phyloP scores from a whole-genome alignment of 2,797 vertebrate species.

The Paramormyrops hopkinsi region DNA sequence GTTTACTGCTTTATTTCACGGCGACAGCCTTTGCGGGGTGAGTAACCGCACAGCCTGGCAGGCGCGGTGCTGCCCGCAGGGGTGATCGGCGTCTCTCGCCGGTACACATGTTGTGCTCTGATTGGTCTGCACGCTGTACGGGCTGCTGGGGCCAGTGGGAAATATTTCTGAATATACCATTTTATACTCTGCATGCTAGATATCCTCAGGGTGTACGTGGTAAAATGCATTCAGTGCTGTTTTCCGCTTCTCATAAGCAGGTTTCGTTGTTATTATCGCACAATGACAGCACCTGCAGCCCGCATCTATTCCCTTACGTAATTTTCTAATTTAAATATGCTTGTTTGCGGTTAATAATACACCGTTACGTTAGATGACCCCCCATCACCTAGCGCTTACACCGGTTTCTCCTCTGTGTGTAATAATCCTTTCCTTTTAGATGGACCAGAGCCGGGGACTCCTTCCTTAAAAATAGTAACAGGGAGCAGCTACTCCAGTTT shows the following conservation, averaged over 20 bases:
- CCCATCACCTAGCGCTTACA: neutral
- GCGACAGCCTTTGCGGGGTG: slow-evolving; percentile 75
- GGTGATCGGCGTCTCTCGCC: slow-evolving; percentile 28
- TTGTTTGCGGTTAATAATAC: neutral
- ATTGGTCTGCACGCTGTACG: slow-evolving; percentile 57
- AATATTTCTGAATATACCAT: neutral
- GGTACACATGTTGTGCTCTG: slow-evolving; percentile 72
- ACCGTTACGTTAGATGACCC: neutral
- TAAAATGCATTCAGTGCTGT: neutral
- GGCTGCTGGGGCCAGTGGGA: neutral
- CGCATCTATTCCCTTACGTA: neutral
- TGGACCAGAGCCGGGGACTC: neutral
- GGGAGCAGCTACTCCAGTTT: neutral
- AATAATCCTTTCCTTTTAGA: neutral
- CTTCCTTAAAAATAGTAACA: neutral
- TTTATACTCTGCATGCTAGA: neutral
- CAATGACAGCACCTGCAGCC: neutral
- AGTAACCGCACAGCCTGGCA: slow-evolving; percentile 41
- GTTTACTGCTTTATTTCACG: slow-evolving; percentile 71
- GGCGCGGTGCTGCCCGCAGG: neutral
- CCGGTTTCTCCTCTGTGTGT: neutral
- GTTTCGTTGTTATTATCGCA: neutral
- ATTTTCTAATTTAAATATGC: neutral
- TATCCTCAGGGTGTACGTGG: neutral
- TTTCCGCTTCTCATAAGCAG: neutral